A percentile compares a stretch with the other conserved stretches of the same genome.
These are phyloP conservation scores for Aphelocoma californica DNA, from an alignment of 2,797 vertebrate genomes.

Conservation along the genomic window DNA sequence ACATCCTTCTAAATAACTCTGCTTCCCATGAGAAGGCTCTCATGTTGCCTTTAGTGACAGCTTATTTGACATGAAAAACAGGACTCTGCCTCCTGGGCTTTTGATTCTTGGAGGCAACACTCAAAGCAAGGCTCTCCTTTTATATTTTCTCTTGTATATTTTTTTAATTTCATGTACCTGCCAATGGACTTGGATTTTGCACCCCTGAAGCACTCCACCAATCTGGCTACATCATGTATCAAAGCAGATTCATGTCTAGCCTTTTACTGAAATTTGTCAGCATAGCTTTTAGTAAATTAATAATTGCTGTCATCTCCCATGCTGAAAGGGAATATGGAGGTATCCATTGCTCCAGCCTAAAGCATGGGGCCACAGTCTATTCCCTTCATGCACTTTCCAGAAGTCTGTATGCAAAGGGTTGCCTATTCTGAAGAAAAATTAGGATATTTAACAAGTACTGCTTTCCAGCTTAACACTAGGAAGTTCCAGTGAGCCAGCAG, in stretches of 20 bases:
- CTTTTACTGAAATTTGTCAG: background rate
- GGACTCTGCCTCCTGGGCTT: background rate
- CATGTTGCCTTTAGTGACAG: background rate
- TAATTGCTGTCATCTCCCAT: background rate
- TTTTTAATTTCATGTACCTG: conserved; percentile 11
- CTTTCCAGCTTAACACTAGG: background rate
- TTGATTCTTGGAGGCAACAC: background rate
- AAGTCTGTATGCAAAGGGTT: background rate
- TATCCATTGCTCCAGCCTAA: background rate
- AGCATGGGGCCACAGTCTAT: background rate
- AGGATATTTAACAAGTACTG: background rate
- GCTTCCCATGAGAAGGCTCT: background rate
- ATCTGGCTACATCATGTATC: background rate
- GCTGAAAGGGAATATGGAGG: background rate
- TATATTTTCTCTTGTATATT: background rate
- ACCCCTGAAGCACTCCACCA: background rate
- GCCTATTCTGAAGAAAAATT: background rate
- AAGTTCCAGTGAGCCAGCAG: background rate
- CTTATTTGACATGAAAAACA: background rate
- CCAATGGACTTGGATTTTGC: background rate
- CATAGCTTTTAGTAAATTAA: background rate
- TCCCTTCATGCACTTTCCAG: background rate
- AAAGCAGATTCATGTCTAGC: background rate
- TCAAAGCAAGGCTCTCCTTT: background rate
- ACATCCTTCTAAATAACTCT: background rate